Conservation (phyloP, 2,888 invertebrate species). For the Brachypterus glaber region DNA sequence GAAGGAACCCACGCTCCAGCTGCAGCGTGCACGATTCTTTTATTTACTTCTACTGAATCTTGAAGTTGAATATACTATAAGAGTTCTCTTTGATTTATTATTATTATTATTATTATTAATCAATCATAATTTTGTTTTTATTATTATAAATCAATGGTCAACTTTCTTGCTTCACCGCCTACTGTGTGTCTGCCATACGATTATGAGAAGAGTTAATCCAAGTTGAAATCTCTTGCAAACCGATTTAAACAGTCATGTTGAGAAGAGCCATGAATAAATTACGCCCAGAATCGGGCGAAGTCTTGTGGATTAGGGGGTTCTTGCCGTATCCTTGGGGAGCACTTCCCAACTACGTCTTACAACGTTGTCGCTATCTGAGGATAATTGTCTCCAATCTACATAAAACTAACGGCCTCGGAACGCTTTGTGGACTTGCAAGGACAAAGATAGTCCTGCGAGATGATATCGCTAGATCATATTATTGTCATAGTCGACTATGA, state of each 20-base stretch:
- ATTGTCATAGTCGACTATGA: constrained; percentile 11
- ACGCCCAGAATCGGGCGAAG: constrained; percentile 34
- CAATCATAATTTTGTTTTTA: no score
- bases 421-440: constrained; percentile 30
- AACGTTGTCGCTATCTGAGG: constrained; percentile 27
- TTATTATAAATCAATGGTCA: no score
- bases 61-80: no score
- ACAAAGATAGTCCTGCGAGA: constrained; percentile 22
- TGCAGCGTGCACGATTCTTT: no score
- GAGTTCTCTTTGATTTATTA: no score
- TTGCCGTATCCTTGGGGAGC: constrained; percentile 36
- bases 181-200: no score
- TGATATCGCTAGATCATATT: constrained; percentile 17
- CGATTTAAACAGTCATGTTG: constrained; percentile 39
- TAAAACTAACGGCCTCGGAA: constrained; percentile 32
- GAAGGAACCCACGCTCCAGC: no score
- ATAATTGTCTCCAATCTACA: constrained; percentile 29
- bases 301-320: constrained; percentile 35
- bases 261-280: constrained; percentile 40
- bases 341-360: constrained; percentile 38
- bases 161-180: no score
- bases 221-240: constrained; percentile 39
- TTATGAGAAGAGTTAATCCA: constrained; percentile 39
- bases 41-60: no score
- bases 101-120: no score